Conservation (phyloP, 1,140 invertebrate species). For the Aphelenchoides avenae region DNA sequence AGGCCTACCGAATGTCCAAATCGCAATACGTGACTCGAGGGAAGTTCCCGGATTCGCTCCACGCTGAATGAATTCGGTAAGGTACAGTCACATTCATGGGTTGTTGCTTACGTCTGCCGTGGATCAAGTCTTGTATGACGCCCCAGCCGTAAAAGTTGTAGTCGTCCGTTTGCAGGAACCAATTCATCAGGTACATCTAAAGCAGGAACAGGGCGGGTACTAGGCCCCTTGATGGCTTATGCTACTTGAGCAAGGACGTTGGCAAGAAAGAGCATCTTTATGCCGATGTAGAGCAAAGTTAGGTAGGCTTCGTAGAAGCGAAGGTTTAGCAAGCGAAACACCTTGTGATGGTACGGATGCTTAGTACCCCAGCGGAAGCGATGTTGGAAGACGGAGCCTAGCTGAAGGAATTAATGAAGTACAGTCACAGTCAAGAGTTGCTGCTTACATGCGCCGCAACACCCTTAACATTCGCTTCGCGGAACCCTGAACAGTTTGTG, state of each 20-base stretch:
- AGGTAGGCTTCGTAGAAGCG: slow-evolving; percentile 58
- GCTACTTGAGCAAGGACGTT: slow-evolving; percentile 54
- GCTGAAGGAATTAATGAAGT: too few relatives aligned
- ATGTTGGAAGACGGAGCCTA: slow-evolving; percentile 55
- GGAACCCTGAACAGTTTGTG: slow-evolving; percentile 23
- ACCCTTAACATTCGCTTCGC: slow-evolving; percentile 46
- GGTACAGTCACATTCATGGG: neutral
- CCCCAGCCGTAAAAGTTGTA: slow-evolving; percentile 60
- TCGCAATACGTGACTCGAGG: slow-evolving; percentile 62
- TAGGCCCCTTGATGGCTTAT: neutral
- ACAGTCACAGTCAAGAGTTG: too few relatives aligned
- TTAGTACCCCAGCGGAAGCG: slow-evolving; percentile 40
- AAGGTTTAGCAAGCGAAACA: slow-evolving; percentile 49
- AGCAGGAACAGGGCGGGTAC: slow-evolving; percentile 15
- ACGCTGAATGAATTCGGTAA: slow-evolving; percentile 41
- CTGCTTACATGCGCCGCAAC: slow-evolving; percentile 51
- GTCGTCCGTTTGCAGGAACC: slow-evolving; percentile 62
- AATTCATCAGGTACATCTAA: slow-evolving; percentile 63
- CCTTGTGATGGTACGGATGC: slow-evolving; percentile 49
- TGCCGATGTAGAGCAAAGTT: slow-evolving; percentile 54
- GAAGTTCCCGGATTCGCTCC: slow-evolving; percentile 59
- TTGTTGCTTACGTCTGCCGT: slow-evolving; percentile 38
- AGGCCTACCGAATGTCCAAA: too few relatives aligned
- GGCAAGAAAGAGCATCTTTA: slow-evolving; percentile 50
- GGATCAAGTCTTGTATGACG: slow-evolving; percentile 49